Evolutionary conservation across 2,888 invertebrate genomes (phyloP), one percentile per base, ranked within the genome.

Genomic region (Geotrupes spiniger): DNA sequence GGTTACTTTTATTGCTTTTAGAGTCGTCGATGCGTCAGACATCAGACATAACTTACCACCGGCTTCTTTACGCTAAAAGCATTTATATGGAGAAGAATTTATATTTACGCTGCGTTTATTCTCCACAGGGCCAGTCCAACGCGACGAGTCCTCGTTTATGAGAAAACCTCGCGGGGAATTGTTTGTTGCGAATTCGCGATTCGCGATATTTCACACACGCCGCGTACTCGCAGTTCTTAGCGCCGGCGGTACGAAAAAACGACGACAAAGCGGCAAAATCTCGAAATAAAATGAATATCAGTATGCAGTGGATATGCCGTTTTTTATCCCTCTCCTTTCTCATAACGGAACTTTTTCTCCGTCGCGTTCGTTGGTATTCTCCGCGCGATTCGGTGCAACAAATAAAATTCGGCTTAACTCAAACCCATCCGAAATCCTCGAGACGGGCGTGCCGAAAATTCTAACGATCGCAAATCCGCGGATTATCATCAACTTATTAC

Each of bases 331-430:
- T 33, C 10, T 33, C 9, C 15, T 33, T 33, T 33, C 14, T 33
- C 33, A 33, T 33, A 33, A 33, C n/a, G 14, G 8, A 15, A 33
- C n/a, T 33, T 33, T 33, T 33, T 33, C 33, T 33, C 11, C 11
- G n/a, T 15, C 2, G 15, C 3, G 15, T 14, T 33, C 9, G 6
- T 33, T 33, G 15, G 11, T 33, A 33, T 33, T 33, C 33, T n/a
- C 33, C 15, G 14, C 14, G 14, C 14, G 33, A 33, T 33, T n/a
- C 33, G 12, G 33, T 15, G 33, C 33, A 33, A 33, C 33, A 33
- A 33, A 33, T 33, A 33, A 33, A 33, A 33, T 33, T 33, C 33
- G 12, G 12, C 33, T 33, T 33, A 33, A 33, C 33, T 33, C 14
- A 9, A 33, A 33, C 33, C 33, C 33, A 15, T 33, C n/a, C 33